phyloP scores from a whole-genome alignment of 1,140 invertebrate species.

The Drosophila parvula region DNA sequence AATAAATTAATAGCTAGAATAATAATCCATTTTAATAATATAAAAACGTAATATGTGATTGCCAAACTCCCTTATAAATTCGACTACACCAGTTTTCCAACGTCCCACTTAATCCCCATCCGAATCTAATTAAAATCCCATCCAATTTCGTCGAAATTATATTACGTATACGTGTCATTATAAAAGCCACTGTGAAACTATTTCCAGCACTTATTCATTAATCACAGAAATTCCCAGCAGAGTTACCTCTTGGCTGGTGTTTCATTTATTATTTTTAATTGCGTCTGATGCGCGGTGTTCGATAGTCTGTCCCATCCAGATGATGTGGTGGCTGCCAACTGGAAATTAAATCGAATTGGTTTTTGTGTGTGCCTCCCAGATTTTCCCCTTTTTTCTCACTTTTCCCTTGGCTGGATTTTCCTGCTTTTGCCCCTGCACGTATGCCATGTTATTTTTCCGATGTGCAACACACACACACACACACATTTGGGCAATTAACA shows the following conservation, averaged over 20 bases:
- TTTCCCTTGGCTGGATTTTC: not conserved
- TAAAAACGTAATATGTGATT: not conserved
- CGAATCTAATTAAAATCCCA: conserved; percentile 16
- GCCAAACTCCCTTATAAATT: not conserved
- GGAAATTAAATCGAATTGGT: conserved; percentile 70
- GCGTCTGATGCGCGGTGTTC: conserved; percentile 38
- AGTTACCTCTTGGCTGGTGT: conserved; percentile 25
- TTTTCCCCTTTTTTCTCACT: not conserved
- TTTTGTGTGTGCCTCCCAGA: conserved; percentile 24
- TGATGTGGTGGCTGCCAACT: conserved; percentile 58
- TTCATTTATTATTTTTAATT: conserved; percentile 65
- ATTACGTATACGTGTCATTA: conserved; percentile 20
- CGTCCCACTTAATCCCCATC: not conserved
- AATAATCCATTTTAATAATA: not conserved
- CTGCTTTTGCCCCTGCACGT: conserved; percentile 22
- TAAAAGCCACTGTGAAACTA: conserved; percentile 10
- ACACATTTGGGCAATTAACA: conserved; percentile 71
- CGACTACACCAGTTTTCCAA: not conserved
- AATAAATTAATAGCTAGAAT: too few species aligned
- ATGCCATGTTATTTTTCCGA: conserved; percentile 48
- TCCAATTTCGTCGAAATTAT: conserved; percentile 2
- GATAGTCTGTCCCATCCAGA: conserved; percentile 25
- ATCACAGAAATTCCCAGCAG: conserved; percentile 14
- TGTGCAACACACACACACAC: conserved; percentile 29
- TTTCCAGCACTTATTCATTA: conserved; percentile 5